These are phyloP conservation scores for Coregonus sp. DNA, from an alignment of 2,797 vertebrate genomes.

Conservation along the genomic window DNA sequence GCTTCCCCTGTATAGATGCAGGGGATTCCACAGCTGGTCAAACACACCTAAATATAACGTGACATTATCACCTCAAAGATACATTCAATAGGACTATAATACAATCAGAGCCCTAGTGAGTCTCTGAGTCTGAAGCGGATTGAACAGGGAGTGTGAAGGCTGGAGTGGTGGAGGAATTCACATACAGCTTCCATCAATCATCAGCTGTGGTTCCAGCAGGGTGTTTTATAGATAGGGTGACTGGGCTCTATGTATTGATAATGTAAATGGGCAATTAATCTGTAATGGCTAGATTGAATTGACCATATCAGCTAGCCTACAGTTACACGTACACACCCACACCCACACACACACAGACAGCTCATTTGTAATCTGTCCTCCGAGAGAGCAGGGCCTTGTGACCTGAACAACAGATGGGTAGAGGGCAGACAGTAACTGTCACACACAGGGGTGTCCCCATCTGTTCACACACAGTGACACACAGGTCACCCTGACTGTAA, in stretches of 20 bases:
- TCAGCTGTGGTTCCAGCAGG: slow-evolving; percentile 57
- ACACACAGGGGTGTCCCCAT: no score
- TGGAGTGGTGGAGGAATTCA: neutral
- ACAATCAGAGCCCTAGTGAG: neutral
- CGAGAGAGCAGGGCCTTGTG: no score
- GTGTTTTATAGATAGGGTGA: slow-evolving; percentile 20
- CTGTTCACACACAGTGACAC: no score
- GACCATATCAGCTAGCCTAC: neutral
- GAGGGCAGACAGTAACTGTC: no score
- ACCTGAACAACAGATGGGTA: no score
- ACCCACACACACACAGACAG: slow-evolving; percentile 2
- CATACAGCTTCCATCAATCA: neutral
- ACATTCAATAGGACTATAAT: neutral
- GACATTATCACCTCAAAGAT: neutral
- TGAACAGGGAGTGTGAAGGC: neutral
- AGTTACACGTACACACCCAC: slow-evolving; percentile 7
- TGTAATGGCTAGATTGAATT: slow-evolving; percentile 54
- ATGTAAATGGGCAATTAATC: neutral
- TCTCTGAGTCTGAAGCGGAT: neutral
- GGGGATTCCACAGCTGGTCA: neutral
- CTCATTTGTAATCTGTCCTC: slow-evolving; percentile 28
- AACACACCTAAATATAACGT: slow-evolving; percentile 3
- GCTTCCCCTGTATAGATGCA: neutral
- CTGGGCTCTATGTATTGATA: slow-evolving; percentile 16
- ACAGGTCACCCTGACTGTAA: no score